Evolutionary conservation across 2,113 vertebrate genomes (phyloP).

Genomic region (Sturnira hondurensis): DNA sequence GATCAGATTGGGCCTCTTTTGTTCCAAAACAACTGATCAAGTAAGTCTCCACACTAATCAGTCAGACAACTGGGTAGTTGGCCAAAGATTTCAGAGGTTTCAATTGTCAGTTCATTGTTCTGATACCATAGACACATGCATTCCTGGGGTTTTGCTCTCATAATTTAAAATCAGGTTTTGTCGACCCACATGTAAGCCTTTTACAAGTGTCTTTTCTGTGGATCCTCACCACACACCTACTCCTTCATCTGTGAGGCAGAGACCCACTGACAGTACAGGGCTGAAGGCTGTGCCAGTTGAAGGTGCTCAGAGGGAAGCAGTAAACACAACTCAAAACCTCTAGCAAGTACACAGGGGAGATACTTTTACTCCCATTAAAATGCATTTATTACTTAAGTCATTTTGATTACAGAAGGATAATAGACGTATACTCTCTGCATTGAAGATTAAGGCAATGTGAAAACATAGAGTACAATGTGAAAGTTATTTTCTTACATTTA

Average conservation of each 20-base stretch:
- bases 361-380: conserved; percentile 14
- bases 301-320: background rate
- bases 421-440: background rate
- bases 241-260: background rate
- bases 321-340: background rate
- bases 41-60: background rate
- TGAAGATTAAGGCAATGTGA: background rate
- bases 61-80: background rate
- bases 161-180: background rate
- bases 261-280: background rate
- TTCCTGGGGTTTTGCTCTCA: background rate
- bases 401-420: conserved; percentile 4
- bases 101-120: conserved; percentile 13
- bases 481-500: background rate
- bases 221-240: background rate
- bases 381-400: background rate
- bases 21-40: background rate
- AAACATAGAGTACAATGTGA: background rate
- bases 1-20: background rate
- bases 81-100: background rate
- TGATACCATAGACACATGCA: background rate
- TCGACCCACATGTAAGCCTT: background rate
- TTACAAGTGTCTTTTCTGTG: background rate
- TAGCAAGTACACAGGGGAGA: background rate
- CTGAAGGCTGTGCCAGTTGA: background rate